Percentiles rank a stretch among this genome's conserved stretches.
Conservation (phyloP, 1,140 invertebrate species). For the Caenorhabditis elegans region DNA sequence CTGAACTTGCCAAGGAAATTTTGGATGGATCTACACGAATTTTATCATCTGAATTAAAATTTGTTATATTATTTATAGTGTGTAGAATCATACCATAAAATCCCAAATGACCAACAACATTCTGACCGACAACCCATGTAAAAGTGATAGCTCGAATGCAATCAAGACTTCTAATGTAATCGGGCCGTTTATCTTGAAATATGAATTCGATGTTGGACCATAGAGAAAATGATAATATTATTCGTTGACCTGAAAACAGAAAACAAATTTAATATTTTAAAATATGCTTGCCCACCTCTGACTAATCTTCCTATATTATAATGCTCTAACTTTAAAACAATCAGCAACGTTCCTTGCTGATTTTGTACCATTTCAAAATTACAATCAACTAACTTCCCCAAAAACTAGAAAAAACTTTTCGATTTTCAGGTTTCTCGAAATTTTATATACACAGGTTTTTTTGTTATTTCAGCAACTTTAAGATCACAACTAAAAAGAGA, state of each 20-base stretch:
- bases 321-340: too few species aligned
- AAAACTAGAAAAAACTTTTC: too few species aligned
- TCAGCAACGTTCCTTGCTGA: too few species aligned
- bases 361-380: background rate
- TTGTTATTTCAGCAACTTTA: background rate
- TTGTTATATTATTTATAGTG: background rate
- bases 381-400: too few species aligned
- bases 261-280: too few species aligned
- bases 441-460: too few species aligned
- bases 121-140: conserved; percentile 4
- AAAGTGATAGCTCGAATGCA: background rate
- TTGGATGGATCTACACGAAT: background rate
- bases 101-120: background rate
- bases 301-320: background rate
- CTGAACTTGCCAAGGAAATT: background rate
- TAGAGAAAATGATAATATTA: background rate
- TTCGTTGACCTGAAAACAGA: background rate
- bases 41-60: background rate
- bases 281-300: too few species aligned
- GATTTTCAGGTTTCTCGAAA: too few species aligned
- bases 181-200: background rate
- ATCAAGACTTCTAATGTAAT: background rate
- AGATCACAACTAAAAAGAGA: background rate
- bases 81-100: background rate
- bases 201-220: conserved; percentile 4